Base-by-base conservation (phyloP, 2,797 vertebrate genomes). In the Tadarida brasiliensis region DNA sequence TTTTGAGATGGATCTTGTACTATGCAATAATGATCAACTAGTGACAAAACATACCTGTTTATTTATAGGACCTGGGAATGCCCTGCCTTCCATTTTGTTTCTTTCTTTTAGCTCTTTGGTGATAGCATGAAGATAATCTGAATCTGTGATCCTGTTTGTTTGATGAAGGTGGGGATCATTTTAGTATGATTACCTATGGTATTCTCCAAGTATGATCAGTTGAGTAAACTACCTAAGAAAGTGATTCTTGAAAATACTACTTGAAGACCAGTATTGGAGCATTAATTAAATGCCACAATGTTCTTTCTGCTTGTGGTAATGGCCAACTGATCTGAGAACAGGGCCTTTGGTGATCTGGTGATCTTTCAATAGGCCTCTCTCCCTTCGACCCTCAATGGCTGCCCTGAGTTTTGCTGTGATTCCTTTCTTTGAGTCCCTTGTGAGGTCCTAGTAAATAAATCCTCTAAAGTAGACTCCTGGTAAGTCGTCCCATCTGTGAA, bases 381-480 rank as follows among this genome's bases (percentile, higher is more conserved):
- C 4, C n/a, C 12, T 39, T 28, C 28, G 26, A n/a, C 28, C 44
- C 47, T 15, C 16, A 70, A 17, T 86, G 68, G 74, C 44, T 51
- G 57, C 49, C 67, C 20, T 90, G 82, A 59, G 19, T 82, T 95
- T 87, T 94, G 63, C 51, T 89, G 44, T 93, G 65, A 91, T 89
- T 74, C 10, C 67, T 94, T 96, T 82, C 57, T 47, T 86, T 84
- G 39, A 84, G 61, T 91, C 11, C 39, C 26, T 85, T 86, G 49
- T 80, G 39, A 97, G 93, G 61, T 90, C 76, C 30, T 89, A 65
- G 20, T 80, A 92, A 90, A 74, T 90, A 93, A 89, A 74, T 47
- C n/a, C 49, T 83, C 39, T 92, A 67, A 67, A 94, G 30, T 70
- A 71, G 63, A 86, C 47, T 92, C 56, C 77, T 94, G 35, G 71